These are phyloP conservation scores for Alosa sapidissima DNA, from an alignment of 2,797 vertebrate species.

Conservation along the genomic window DNA sequence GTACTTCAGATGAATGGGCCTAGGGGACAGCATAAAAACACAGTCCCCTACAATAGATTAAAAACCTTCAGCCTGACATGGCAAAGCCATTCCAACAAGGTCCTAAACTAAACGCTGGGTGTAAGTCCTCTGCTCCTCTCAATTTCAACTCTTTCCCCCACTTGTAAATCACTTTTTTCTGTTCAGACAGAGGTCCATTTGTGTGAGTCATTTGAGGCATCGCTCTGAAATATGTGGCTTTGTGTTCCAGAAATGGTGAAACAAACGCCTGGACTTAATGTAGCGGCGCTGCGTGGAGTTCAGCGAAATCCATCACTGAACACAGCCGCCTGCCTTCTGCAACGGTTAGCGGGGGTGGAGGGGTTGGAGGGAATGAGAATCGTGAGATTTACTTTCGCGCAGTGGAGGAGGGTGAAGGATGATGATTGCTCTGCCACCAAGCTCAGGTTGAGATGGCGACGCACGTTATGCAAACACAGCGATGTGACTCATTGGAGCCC, in stretches of 20 bases:
- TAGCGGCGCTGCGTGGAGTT: background rate
- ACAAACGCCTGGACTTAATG: conserved; percentile 22
- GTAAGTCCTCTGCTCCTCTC: conserved; percentile 1
- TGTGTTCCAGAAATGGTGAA: conserved; percentile 16
- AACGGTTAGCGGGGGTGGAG: background rate
- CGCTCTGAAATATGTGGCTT: conserved; percentile 7
- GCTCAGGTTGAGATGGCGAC: conserved; percentile 44
- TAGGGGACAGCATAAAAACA: conserved; percentile 34
- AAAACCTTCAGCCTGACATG: conserved; percentile 28
- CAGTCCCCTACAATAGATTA: conserved; percentile 31
- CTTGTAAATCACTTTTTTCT: conserved; percentile 5
- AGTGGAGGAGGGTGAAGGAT: background rate
- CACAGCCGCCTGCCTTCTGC: background rate
- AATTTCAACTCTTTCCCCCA: background rate
- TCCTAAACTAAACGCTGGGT: background rate
- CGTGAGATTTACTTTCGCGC: conserved; percentile 11
- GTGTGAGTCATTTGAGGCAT: background rate
- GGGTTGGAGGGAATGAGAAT: conserved; percentile 36
- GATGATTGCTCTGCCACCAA: background rate
- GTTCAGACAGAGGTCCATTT: conserved; percentile 9
- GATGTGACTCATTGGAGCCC: conserved; percentile 56
- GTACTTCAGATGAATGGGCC: conserved; percentile 23
- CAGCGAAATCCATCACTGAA: background rate
- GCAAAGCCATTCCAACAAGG: conserved; percentile 27
- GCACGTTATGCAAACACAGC: conserved; percentile 50